A percentile compares a stretch with the other conserved stretches of the same genome.
These are phyloP conservation scores for Heliothis subflexa DNA, from an alignment of 1,140 invertebrate species.

Conservation along the genomic window DNA sequence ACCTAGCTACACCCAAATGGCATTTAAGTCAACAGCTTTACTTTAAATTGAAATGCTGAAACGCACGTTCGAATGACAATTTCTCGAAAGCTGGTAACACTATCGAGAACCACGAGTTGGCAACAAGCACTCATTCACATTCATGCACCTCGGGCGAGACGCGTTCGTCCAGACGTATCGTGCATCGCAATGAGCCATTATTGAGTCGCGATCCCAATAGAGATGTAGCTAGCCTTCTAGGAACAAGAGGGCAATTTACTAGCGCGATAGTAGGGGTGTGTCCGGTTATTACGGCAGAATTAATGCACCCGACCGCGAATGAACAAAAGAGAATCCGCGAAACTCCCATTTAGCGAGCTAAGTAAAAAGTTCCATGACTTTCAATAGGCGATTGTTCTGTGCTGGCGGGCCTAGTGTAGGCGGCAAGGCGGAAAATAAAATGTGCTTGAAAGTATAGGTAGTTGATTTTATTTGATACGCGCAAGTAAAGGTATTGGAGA, in stretches of 20 bases:
- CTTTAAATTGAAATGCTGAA: too few relatives aligned
- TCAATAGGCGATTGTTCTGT: constrained; percentile 46
- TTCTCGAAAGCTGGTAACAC: too few relatives aligned
- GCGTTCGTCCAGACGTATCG: constrained; percentile 64
- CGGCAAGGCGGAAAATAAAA: constrained; percentile 20
- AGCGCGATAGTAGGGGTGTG: constrained; percentile 68
- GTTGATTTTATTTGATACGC: background rate
- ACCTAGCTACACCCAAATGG: too few relatives aligned
- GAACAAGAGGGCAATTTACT: constrained; percentile 64
- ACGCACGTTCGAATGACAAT: background rate
- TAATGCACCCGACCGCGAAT: constrained; percentile 61
- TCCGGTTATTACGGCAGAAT: constrained; percentile 61
- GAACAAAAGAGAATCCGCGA: constrained; percentile 55
- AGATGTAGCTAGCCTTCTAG: constrained; percentile 68
- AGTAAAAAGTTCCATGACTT: constrained; percentile 33
- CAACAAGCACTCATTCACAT: constrained; percentile 59
- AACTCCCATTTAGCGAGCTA: constrained; percentile 39
- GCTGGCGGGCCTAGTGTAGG: constrained; percentile 5
- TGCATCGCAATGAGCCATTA: constrained; percentile 73
- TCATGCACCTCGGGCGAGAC: constrained; percentile 67
- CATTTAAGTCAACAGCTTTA: too few relatives aligned
- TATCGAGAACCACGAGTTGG: constrained; percentile 19
- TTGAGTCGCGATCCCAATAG: constrained; percentile 71
- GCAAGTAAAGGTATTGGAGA: background rate
- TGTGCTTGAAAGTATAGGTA: constrained; percentile 2